Percentiles rank a stretch among this genome's conserved stretches.
These are phyloP conservation scores for Eueides isabella DNA, from an alignment of 1,140 invertebrate genomes.

Conservation along the genomic window DNA sequence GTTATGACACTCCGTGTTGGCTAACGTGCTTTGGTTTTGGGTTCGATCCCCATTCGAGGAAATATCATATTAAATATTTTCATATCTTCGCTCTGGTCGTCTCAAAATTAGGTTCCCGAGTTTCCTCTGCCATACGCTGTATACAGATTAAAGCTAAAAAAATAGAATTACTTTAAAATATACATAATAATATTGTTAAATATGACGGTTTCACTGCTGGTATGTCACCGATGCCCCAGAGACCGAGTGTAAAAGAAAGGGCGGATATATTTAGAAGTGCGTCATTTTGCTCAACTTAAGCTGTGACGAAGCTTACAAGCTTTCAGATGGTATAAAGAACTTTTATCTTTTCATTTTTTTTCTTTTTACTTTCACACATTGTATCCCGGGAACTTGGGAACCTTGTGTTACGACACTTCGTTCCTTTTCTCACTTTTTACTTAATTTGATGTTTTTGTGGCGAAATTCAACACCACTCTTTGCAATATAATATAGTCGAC, in stretches of 20 bases:
- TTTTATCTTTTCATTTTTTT: background rate
- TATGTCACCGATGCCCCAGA: slow-evolving; percentile 29
- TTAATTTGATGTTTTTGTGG: too few relatives aligned
- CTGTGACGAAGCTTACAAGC: slow-evolving; percentile 13
- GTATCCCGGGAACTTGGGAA: too few relatives aligned
- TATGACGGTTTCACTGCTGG: background rate
- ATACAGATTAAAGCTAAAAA: background rate
- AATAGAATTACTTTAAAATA: too few relatives aligned
- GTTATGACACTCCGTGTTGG: too few relatives aligned
- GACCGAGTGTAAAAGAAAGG: slow-evolving; percentile 44
- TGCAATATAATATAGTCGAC: too few relatives aligned
- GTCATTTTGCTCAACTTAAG: slow-evolving; percentile 36
- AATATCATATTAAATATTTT: too few relatives aligned
- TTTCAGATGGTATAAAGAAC: background rate
- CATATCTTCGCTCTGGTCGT: background rate
- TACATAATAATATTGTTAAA: background rate
- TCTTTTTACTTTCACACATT: too few relatives aligned
- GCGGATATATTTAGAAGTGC: slow-evolving; percentile 50
- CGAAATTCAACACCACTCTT: too few relatives aligned
- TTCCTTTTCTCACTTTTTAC: too few relatives aligned
- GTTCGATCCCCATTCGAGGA: too few relatives aligned
- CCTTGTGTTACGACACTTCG: too few relatives aligned
- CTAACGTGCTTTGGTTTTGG: too few relatives aligned
- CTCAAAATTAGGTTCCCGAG: background rate
- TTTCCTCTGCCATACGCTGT: background rate